Conservation (phyloP, 2,888 invertebrate species). For the Lagria hirta region DNA sequence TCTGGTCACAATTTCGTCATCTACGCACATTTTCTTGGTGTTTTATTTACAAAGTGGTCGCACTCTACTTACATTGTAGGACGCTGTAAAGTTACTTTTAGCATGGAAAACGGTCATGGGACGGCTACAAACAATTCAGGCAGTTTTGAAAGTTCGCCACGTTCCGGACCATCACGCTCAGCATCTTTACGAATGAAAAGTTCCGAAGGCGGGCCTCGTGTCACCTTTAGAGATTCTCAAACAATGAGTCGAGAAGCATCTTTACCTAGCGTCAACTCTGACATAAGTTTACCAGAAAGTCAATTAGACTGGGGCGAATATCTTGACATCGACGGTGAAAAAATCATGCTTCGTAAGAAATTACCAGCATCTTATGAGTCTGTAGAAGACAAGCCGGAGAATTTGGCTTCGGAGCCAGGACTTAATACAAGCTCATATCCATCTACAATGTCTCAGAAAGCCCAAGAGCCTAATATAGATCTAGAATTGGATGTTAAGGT, state of each 20-base stretch:
- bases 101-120: conserved; percentile 57
- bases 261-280: conserved; percentile 73
- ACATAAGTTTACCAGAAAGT: conserved; percentile 64
- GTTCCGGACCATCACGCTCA: conserved; percentile 70
- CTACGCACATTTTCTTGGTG: no score
- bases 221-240: conserved; percentile 64
- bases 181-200: conserved; percentile 66
- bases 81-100: conserved; percentile 26
- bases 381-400: conserved; percentile 35
- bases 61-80: no score
- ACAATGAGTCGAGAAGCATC: conserved; percentile 71
- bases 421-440: conserved; percentile 27
- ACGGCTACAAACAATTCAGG: conserved; percentile 54
- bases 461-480: conserved; percentile 89
- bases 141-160: conserved; percentile 74
- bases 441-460: conserved; percentile 51
- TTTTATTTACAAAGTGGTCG: no score
- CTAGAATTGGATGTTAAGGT: conserved; percentile 96
- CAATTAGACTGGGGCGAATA: conserved; percentile 62
- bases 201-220: conserved; percentile 56
- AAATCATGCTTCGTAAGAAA: conserved; percentile 65
- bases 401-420: conserved; percentile 36
- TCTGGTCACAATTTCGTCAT: no score
- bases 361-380: conserved; percentile 49
- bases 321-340: conserved; percentile 66